Evolutionary conservation across 2,888 invertebrate genomes (phyloP), one percentile per base, ranked within the genome.

Genomic region (Drosophila nr. fundita): DNA sequence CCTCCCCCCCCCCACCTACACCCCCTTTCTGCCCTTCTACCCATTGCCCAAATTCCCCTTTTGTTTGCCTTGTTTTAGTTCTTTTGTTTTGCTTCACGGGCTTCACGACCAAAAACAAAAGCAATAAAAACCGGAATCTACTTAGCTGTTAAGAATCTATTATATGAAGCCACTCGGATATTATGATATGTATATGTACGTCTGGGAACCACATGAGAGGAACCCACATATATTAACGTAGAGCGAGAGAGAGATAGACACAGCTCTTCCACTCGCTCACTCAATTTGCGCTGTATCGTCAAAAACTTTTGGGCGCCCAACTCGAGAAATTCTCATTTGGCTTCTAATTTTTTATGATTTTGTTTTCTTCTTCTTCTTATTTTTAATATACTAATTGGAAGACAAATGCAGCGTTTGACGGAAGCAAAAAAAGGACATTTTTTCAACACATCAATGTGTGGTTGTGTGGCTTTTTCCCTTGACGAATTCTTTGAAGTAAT

Each of bases 71-170:
- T 42, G 29, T 42, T 21, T 10, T 30, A 54, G 67, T 53, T 68
- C 62, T 60, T 68, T 80, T 80, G 80, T 78, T 80, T 76, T 76
- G 53, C 59, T 49, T 50, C 40, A 59, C 50, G 55, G 67, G 18
- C 62, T 60, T 8, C 45, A 60, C 70, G 65, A 63, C 45, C 54
- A 54, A 62, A 80, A 80, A 80, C 80, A 78, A 78, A 76, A 72
- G 78, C 80, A 80, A 78, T 80, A 72, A 80, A 80, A 78, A 52
- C 80, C 80, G 64, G 76, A 80, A 78, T 76, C 80, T 76, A 78
- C 78, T 78, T 78, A 76, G 72, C 76, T 78, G 76, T 78, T 80
- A 76, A 80, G 78, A 78, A 78, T 78, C 78, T 80, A 80, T 78
- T 78, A 80, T 77, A 76, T 49, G 76, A 58, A 80, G 76, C 69